Evolutionary conservation across 2,113 vertebrate genomes (phyloP).

Genomic region (Symphodus melops): DNA sequence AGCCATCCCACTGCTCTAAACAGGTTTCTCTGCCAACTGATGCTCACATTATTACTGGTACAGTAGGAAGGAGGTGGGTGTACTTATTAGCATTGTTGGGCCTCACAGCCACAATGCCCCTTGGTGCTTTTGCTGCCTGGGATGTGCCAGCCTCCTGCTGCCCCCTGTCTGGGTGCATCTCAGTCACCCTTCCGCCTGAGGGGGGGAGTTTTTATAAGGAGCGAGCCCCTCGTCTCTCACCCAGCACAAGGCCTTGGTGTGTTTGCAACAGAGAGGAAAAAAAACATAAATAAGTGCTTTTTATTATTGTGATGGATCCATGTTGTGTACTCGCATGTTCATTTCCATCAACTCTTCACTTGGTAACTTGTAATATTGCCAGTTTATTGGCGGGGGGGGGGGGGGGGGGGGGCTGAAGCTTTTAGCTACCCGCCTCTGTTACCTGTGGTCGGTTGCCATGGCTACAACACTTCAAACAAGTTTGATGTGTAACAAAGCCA

Average conservation of each 20-base stretch:
- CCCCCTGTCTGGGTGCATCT: constrained; percentile 85
- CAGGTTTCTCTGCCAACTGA: constrained; percentile 19
- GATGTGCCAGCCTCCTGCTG: constrained; percentile 84
- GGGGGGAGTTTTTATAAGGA: constrained; percentile 79
- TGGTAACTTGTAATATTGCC: constrained; percentile 4
- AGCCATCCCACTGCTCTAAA: neutral
- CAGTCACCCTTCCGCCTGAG: constrained; percentile 83
- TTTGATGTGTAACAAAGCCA: constrained; percentile 7
- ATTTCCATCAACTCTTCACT: constrained; percentile 30
- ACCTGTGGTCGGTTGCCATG: constrained; percentile 36
- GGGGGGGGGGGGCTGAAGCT: constrained; percentile 9
- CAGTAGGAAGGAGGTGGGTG: constrained; percentile 43
- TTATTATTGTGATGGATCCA: constrained; percentile 14
- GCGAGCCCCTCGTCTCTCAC: constrained; percentile 78
- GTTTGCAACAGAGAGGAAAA: constrained; percentile 86
- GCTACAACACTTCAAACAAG: constrained; percentile 2
- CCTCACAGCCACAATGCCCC: constrained; percentile 64
- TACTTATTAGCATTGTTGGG: constrained; percentile 56
- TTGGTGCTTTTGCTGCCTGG: constrained; percentile 76
- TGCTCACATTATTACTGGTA: constrained; percentile 41
- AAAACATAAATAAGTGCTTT: constrained; percentile 85
- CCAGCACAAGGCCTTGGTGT: constrained; percentile 90
- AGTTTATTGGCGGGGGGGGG: constrained; percentile 10
- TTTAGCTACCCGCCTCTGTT: constrained; percentile 4
- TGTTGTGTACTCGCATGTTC: constrained; percentile 30